Base-by-base conservation (phyloP, 2,797 vertebrate genomes). In the Chelon auratus region DNA sequence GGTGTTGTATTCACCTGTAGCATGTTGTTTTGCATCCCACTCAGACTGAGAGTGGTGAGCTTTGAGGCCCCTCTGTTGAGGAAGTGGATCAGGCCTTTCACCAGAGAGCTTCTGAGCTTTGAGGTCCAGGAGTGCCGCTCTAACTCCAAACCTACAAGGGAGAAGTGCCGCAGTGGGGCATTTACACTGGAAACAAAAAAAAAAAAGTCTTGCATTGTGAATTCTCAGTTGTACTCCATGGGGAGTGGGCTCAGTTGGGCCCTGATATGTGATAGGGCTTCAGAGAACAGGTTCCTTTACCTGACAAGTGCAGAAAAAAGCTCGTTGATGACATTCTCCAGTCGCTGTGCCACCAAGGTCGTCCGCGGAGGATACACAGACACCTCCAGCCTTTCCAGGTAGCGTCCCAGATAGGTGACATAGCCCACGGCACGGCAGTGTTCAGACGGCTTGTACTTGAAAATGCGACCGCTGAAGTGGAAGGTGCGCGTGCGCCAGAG, bases 401-500 rank as follows among this genome's bases (percentile, higher is more conserved):
- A 93, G 26, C 33, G 78, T 24, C 93, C 93, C 24, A 81, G 53
- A 90, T 90, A 77, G 87, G 87, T 75, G 89, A 76, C 77, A 0
- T 94, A 95, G 82, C 87, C 79, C 13, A 94, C 59, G 2, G 93
- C 88, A 1, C 82, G 84, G 68, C 75, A 22, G 3, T 87, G 73
- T 24, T 94, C 89, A 0, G 81, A 17, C 51, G 26, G 55, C 58
- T 17, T 65, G n/a, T 12, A 72, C 51, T 80, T 87, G 55, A 85
- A 90, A 0, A 87, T 65, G 1, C 67, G 72, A 24, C 92, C 92
- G 0, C 53, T 90, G 75, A 95, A 92, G 0, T 83, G 82, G 87
- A 96, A 94, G 58, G 60, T 81, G 58, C 91, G 86, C 30, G 57
- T 76, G 57, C 92, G 91, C 95, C 95, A 95, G 42, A 95, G 92